These are phyloP conservation scores for Cryptocephalus moraei DNA, from an alignment of 2,888 invertebrate genomes.

Conservation along the genomic window DNA sequence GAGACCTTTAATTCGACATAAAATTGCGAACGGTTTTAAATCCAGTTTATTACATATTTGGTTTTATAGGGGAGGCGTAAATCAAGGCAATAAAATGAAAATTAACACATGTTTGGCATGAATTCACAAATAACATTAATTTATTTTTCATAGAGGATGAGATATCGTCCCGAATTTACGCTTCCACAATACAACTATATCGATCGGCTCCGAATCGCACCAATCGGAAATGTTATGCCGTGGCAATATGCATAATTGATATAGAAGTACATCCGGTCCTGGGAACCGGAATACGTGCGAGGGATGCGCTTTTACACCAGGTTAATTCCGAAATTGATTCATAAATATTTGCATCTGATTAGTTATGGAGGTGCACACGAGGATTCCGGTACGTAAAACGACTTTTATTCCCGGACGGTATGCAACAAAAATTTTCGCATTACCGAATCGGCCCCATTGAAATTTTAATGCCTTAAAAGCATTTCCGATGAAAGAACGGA, in stretches of 20 bases:
- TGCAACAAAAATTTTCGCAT: too few relatives aligned
- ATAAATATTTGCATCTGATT: slow-evolving; percentile 10
- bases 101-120: slow-evolving; percentile 29
- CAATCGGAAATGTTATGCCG: slow-evolving; percentile 17
- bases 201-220: slow-evolving; percentile 16
- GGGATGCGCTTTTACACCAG: slow-evolving; percentile 22
- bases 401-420: too few relatives aligned
- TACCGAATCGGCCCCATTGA: too few relatives aligned
- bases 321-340: slow-evolving; percentile 26
- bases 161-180: slow-evolving; percentile 15
- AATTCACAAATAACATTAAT: slow-evolving; percentile 24
- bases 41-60: slow-evolving; percentile 22
- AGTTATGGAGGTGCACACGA: too few relatives aligned
- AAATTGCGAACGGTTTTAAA: slow-evolving; percentile 13
- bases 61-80: slow-evolving; percentile 24
- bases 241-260: slow-evolving; percentile 27
- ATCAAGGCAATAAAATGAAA: slow-evolving; percentile 28
- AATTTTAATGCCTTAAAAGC: too few relatives aligned
- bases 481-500: too few relatives aligned
- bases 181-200: slow-evolving; percentile 4
- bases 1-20: too few relatives aligned
- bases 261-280: slow-evolving; percentile 17
- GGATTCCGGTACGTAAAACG: too few relatives aligned
- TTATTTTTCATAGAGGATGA: slow-evolving; percentile 27
- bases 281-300: slow-evolving; percentile 12